Percentiles rank a stretch among this genome's conserved stretches.
These are phyloP conservation scores for Drosophila rufa DNA, from an alignment of 1,140 invertebrate genomes.

Conservation along the genomic window DNA sequence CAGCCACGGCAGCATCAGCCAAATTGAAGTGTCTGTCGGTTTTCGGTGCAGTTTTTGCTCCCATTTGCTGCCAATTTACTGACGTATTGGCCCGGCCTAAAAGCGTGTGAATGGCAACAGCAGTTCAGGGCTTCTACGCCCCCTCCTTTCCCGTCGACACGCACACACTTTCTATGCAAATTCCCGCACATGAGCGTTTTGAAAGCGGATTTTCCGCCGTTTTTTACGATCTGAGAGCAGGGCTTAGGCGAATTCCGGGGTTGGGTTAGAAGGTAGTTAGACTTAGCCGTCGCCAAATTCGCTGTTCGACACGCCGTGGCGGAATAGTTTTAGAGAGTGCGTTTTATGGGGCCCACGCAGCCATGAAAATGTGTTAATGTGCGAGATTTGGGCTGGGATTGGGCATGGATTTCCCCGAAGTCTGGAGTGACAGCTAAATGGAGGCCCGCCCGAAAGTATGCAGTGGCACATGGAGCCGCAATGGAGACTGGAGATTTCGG, in stretches of 20 bases:
- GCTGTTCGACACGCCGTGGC: constrained; percentile 69
- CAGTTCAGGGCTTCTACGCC: constrained; percentile 23
- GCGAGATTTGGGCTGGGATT: constrained; percentile 67
- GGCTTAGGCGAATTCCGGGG: constrained; percentile 2
- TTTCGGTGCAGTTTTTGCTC: constrained; percentile 22
- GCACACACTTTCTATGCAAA: constrained; percentile 66
- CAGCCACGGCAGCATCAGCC: constrained; percentile 19
- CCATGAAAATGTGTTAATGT: constrained; percentile 75
- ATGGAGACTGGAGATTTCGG: constrained; percentile 7
- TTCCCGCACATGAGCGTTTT: constrained; percentile 62
- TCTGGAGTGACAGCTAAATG: constrained; percentile 49
- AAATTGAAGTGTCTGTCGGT: constrained; percentile 78
- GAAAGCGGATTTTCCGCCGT: constrained; percentile 72
- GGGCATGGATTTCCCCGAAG: constrained; percentile 15
- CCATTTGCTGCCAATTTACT: constrained; percentile 59
- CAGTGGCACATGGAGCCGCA: constrained; percentile 32
- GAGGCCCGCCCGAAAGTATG: constrained; percentile 60
- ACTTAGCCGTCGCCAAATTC: constrained; percentile 46
- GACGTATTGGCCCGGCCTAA: constrained; percentile 67
- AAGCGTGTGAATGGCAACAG: constrained; percentile 70
- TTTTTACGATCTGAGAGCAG: constrained; percentile 64
- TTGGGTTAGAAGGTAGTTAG: neutral
- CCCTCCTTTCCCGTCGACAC: constrained; percentile 4
- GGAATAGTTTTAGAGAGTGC: constrained; percentile 80
- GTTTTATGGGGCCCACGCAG: constrained; percentile 61